Base-by-base conservation (phyloP, 1,140 invertebrate species). In the Drosophila ficusphila region DNA sequence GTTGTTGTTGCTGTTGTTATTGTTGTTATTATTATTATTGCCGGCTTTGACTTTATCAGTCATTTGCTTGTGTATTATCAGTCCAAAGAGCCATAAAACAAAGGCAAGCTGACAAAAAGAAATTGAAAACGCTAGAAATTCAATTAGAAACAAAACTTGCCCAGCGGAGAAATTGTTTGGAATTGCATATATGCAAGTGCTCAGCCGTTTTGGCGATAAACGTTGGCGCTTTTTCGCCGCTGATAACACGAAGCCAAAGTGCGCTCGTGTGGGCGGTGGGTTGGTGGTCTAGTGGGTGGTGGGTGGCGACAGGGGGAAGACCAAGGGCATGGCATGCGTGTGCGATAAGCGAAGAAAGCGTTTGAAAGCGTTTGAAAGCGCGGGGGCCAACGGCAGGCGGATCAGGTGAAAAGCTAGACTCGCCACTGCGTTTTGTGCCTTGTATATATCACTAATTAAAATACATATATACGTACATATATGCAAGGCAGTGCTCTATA, bases 311-410 rank as follows among this genome's bases (percentile, higher is more conserved):
- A 27, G 57, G 23, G 25, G 42, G 33, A 23, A 57, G 33, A 19
- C 69, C 64, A 72, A 72, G 42, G 46, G 39, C 48, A 77, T 34
- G 68, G 56, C 73, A 61, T 82, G 78, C 78, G 78, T 82, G 60
- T 64, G 48, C 47, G 78, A 83, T 78, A 83, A 78, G 74, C 33
- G 16, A 47, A 41, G 25, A 51, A 46, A 18, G 11, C 8, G 25
- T 31, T 11, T 16, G 29, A 14, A 42, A 25, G 14, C 5, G 21
- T n/a, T n/a, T n/a, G n/a, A n/a, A n/a, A n/a, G n/a, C n/a, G n/a
- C n/a, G n/a, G n/a, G n/a, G n/a, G n/a, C n/a, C n/a, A n/a, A n/a
- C n/a, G n/a, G n/a, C n/a, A n/a, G 49, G 36, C 21, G 52, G 47
- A 36, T 58, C 54, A 54, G 21, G 54, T 54, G 54, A 57, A 57